These are phyloP conservation scores for Recurvirostra avosetta DNA, from an alignment of 2,113 vertebrate species.

Conservation along the genomic window DNA sequence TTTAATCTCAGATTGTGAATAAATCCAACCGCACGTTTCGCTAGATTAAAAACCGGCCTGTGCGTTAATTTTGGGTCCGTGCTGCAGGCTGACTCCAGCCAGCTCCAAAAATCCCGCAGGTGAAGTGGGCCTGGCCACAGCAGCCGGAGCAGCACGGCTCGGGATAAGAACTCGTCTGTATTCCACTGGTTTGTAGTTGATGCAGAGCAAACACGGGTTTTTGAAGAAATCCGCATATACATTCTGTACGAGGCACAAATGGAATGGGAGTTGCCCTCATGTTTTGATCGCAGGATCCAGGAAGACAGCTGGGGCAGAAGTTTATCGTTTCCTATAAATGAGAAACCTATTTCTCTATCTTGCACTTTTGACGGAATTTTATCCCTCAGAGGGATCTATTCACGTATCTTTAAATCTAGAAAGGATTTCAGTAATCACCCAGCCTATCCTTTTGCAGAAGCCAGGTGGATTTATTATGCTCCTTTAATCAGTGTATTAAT, in stretches of 20 bases:
- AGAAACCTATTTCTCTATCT: not conserved
- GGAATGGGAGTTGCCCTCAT: not conserved
- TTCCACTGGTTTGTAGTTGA: not conserved
- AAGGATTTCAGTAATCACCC: not conserved
- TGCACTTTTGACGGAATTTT: not conserved
- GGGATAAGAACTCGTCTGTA: not conserved
- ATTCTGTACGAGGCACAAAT: not conserved
- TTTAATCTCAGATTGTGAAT: not conserved
- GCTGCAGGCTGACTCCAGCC: not conserved
- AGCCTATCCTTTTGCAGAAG: not conserved
- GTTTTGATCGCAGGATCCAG: not conserved
- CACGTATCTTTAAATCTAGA: not conserved
- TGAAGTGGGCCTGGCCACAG: not conserved
- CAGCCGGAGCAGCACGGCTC: not conserved
- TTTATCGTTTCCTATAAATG: rapidly evolving
- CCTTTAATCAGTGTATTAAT: not conserved
- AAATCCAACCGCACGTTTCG: not conserved
- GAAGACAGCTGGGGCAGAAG: not conserved
- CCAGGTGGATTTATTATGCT: not conserved
- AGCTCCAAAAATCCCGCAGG: not conserved
- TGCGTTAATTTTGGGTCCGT: not conserved
- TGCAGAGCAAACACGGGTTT: not conserved
- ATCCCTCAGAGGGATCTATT: not conserved
- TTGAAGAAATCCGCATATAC: not conserved
- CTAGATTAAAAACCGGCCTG: not conserved